phyloP scores from a whole-genome alignment of 2,113 vertebrate species.

The Etheostoma spectabile region DNA sequence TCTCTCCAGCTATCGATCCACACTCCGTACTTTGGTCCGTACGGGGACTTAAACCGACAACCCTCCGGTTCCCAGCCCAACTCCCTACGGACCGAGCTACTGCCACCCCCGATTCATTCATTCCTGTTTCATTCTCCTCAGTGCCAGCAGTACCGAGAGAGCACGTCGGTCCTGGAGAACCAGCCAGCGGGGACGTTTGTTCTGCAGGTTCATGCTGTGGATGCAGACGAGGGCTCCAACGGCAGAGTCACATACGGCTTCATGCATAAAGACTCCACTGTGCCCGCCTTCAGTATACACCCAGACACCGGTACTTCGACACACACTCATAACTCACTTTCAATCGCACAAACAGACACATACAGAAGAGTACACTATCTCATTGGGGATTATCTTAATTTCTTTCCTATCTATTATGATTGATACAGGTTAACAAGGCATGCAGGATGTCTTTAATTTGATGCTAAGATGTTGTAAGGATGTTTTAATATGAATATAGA shows the following conservation, averaged over 20 bases:
- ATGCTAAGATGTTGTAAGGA: neutral
- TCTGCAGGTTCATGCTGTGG: conserved; percentile 89
- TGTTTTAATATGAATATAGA: neutral
- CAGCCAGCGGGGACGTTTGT: conserved; percentile 89
- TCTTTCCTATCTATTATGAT: neutral
- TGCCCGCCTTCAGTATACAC: conserved; percentile 90
- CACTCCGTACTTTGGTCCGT: too few species aligned
- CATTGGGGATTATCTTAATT: neutral
- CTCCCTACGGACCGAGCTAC: too few species aligned
- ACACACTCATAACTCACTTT: conserved; percentile 6
- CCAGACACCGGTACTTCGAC: conserved; percentile 87
- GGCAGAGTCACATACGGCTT: conserved; percentile 91
- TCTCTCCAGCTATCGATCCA: too few species aligned
- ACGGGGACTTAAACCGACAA: too few species aligned
- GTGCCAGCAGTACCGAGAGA: conserved; percentile 90
- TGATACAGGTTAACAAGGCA: neutral
- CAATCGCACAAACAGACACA: neutral
- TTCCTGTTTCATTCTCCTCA: conserved; percentile 54
- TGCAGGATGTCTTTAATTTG: neutral
- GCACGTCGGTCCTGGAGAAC: conserved; percentile 90
- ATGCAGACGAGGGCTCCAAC: conserved; percentile 91
- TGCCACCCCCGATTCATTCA: too few species aligned
- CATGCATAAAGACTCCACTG: conserved; percentile 89
- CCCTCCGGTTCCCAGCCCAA: too few species aligned
- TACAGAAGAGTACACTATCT: neutral